Percentiles rank a stretch among this genome's conserved stretches.
phyloP scores from a whole-genome alignment of 2,888 invertebrate genomes.

The Sussaba pulchella region DNA sequence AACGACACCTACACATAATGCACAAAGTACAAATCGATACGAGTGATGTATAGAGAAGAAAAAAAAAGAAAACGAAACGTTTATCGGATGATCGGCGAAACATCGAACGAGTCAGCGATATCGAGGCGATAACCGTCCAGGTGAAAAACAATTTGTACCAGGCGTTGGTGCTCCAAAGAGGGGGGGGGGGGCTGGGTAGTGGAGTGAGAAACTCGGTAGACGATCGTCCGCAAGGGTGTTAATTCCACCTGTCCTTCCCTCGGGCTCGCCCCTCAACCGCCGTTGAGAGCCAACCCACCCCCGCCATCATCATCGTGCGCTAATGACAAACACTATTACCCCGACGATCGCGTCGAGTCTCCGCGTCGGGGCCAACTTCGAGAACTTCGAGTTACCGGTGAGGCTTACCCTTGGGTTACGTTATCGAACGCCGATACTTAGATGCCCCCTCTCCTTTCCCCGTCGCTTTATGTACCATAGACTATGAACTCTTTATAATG shows the following conservation, averaged over 20 bases:
- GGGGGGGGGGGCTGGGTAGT: not conserved
- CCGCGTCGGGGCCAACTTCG: conserved; percentile 71
- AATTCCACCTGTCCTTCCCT: conserved; percentile 79
- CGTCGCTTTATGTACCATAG: conserved; percentile 15
- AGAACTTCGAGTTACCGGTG: conserved; percentile 68
- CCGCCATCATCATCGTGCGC: conserved; percentile 70
- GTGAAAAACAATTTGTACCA: conserved; percentile 58
- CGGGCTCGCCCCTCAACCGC: conserved; percentile 70
- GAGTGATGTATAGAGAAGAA: conserved; percentile 10
- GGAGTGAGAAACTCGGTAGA: conserved; percentile 4
- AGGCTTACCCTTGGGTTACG: conserved; percentile 42
- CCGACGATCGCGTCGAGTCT: conserved; percentile 71
- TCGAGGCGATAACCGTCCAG: conserved; percentile 55
- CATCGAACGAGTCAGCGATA: conserved; percentile 33
- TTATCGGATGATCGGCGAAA: conserved; percentile 25
- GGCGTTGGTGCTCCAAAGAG: conserved; percentile 7
- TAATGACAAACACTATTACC: conserved; percentile 79
- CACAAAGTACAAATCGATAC: conserved; percentile 46
- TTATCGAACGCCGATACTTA: conserved; percentile 75
- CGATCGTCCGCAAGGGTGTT: conserved; percentile 72
- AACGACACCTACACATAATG: conserved; percentile 34
- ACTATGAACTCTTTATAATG: conserved; percentile 29
- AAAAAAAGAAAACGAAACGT: conserved; percentile 22
- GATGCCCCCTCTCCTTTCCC: conserved; percentile 59
- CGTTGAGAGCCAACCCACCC: conserved; percentile 72